Conservation (phyloP, 2,888 invertebrate species). For the Melanophora roralis region DNA sequence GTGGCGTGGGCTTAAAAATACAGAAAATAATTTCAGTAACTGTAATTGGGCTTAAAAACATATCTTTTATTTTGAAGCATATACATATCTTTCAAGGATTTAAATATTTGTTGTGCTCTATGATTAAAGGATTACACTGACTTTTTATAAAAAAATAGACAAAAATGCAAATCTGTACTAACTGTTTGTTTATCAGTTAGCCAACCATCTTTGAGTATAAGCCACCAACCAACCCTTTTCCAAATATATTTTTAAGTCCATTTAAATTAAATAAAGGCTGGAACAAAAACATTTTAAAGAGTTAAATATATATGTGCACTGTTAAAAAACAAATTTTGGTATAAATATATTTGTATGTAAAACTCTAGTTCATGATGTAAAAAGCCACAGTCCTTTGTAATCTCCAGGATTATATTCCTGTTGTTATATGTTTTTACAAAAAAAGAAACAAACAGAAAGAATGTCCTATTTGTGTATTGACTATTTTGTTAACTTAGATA, state of each 20-base stretch:
- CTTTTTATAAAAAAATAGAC: no score
- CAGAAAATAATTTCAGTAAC: no score
- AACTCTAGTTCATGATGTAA: conserved; percentile 4
- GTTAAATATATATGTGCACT: conserved; percentile 1
- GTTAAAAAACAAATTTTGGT: neutral
- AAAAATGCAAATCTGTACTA: no score
- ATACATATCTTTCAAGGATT: no score
- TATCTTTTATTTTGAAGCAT: no score
- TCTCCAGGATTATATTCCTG: conserved; percentile 30
- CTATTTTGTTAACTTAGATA: conserved; percentile 31
- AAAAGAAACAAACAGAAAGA: conserved; percentile 4
- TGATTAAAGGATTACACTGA: no score
- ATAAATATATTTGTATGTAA: neutral
- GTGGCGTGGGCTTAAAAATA: no score
- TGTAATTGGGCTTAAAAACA: no score
- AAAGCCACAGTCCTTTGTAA: conserved; percentile 25
- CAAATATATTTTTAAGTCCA: neutral
- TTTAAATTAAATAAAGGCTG: conserved; percentile 2
- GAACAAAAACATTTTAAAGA: conserved; percentile 12
- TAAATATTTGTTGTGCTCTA: no score
- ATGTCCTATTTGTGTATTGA: neutral
- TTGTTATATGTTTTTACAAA: conserved; percentile 6
- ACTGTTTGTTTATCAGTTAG: no score
- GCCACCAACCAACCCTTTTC: neutral
- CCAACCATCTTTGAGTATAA: no score